Evolutionary conservation across 2,888 invertebrate species (phyloP).

Genomic region (Sphaeridia pumilis): DNA sequence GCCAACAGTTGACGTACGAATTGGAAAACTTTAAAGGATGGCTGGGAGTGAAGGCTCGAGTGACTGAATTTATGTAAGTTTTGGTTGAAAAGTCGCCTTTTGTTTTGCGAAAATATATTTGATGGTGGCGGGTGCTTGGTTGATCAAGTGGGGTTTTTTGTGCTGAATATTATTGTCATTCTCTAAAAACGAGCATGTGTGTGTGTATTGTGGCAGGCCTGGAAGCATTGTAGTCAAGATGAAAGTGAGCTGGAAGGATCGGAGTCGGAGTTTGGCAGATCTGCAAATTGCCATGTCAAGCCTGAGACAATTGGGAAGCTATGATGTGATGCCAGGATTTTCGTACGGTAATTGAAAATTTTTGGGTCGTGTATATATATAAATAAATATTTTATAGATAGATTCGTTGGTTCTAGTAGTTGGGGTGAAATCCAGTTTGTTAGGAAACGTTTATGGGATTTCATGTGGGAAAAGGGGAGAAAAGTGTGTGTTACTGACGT

Average conservation of each 20-base stretch:
- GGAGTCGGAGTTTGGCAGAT: constrained; percentile 43
- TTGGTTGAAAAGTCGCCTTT: too few relatives aligned
- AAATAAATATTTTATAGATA: too few relatives aligned
- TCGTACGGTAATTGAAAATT: constrained; percentile 20
- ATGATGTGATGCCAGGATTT: constrained; percentile 6
- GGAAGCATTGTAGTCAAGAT: constrained; percentile 56
- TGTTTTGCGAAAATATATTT: too few relatives aligned
- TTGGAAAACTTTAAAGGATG: constrained; percentile 1
- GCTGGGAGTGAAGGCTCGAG: constrained; percentile 25
- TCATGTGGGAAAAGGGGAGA: too few relatives aligned
- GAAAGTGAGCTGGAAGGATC: constrained; percentile 54
- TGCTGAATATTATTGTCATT: too few relatives aligned
- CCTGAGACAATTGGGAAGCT: constrained; percentile 5
- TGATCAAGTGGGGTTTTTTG: too few relatives aligned
- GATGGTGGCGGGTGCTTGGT: too few relatives aligned
- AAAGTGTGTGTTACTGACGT: too few relatives aligned
- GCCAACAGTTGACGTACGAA: neutral
- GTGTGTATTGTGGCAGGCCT: constrained; percentile 51
- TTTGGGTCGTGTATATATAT: too few relatives aligned
- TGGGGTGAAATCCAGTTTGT: too few relatives aligned
- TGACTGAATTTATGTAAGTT: constrained; percentile 51
- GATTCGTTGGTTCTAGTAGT: too few relatives aligned
- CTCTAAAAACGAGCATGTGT: constrained; percentile 26
- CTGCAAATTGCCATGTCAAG: constrained; percentile 14
- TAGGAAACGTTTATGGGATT: too few relatives aligned